Evolutionary conservation across 2,797 vertebrate genomes (phyloP).

Genomic region (Xenops minutus): DNA sequence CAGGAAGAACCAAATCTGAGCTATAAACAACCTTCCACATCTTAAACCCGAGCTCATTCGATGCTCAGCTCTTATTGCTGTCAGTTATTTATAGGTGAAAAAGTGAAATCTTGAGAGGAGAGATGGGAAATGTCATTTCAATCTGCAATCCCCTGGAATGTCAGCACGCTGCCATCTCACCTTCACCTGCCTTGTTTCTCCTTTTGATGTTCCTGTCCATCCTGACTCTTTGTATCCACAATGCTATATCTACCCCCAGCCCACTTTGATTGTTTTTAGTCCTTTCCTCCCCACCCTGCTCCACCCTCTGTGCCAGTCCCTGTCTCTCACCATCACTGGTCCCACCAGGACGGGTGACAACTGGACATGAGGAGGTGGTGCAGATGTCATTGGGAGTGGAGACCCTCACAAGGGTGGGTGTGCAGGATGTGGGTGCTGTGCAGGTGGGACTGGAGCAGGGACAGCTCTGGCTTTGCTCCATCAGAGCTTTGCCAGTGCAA

Average conservation of each 20-base stretch:
- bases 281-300: neutral
- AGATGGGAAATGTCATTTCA: neutral
- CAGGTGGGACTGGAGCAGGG: neutral
- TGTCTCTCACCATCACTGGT: neutral
- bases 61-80: neutral
- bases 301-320: neutral
- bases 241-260: neutral
- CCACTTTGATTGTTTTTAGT: neutral
- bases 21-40: neutral
- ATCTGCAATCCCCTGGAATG: neutral
- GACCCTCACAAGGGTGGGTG: neutral
- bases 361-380: rapidly evolving
- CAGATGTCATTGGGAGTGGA: neutral
- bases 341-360: neutral
- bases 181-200: neutral
- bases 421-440: neutral
- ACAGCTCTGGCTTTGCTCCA: neutral
- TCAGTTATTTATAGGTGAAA: neutral
- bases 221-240: neutral
- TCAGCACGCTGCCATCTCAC: neutral
- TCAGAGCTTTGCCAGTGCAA: neutral
- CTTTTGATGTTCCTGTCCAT: neutral
- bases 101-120: neutral
- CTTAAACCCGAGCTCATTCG: neutral
- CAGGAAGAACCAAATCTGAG: neutral